phyloP scores from a whole-genome alignment of 1,140 invertebrate genomes.

The Diorhabda carinulata region DNA sequence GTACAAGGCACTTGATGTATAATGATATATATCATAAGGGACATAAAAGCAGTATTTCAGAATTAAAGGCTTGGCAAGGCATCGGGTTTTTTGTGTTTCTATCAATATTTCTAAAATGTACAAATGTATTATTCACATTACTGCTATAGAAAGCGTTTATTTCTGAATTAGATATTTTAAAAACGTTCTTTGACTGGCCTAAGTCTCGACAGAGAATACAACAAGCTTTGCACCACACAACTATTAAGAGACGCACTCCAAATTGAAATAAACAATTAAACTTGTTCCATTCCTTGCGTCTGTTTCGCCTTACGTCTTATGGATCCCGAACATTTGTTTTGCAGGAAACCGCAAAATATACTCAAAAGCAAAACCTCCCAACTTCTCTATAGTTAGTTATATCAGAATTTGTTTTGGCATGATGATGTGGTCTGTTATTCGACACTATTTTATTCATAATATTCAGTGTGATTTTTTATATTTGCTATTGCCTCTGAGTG shows the following conservation, averaged over 20 bases:
- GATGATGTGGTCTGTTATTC: background rate
- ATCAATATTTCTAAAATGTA: too few relatives aligned
- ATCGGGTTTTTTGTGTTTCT: too few relatives aligned
- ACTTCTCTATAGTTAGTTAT: background rate
- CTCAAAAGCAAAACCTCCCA: constrained; percentile 10
- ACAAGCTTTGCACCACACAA: constrained; percentile 28
- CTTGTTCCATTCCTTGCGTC: constrained; percentile 31
- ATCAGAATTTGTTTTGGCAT: background rate
- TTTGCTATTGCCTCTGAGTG: too few relatives aligned
- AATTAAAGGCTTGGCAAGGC: too few relatives aligned
- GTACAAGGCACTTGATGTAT: too few relatives aligned
- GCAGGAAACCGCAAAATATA: constrained; percentile 16
- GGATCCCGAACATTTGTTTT: constrained; percentile 9
- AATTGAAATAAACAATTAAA: constrained; percentile 45
- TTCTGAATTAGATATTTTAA: background rate
- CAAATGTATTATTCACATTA: too few relatives aligned
- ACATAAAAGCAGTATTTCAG: too few relatives aligned
- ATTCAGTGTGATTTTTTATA: too few relatives aligned
- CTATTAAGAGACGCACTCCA: constrained; percentile 38
- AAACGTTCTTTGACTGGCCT: background rate
- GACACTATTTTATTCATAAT: background rate
- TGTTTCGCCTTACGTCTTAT: constrained; percentile 11
- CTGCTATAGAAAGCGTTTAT: too few relatives aligned
- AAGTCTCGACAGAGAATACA: background rate
- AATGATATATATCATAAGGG: too few relatives aligned